phyloP scores from a whole-genome alignment of 2,113 vertebrate species.

The Ceyx cyanopectus region DNA sequence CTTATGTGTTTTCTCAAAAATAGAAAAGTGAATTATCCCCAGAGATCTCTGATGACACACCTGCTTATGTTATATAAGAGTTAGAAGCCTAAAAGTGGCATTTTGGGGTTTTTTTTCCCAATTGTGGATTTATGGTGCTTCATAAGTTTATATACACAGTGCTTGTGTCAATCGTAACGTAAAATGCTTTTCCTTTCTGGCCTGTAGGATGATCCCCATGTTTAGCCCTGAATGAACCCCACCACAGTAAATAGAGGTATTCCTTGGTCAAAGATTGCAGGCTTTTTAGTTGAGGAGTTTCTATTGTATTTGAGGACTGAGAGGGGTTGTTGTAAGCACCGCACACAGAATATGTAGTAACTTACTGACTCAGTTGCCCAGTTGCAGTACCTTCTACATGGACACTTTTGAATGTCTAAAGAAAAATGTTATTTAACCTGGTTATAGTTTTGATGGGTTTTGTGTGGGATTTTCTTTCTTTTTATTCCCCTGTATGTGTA shows the following conservation, averaged over 20 bases:
- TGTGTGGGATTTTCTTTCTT: background rate
- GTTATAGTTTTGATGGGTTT: background rate
- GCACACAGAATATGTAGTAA: background rate
- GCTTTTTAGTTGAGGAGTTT: background rate
- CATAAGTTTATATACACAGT: background rate
- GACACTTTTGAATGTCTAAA: background rate
- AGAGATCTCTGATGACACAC: background rate
- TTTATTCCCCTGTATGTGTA: background rate
- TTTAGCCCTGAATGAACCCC: background rate
- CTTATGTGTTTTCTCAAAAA: conserved; percentile 3
- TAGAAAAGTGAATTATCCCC: background rate
- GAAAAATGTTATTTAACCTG: background rate
- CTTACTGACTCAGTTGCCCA: background rate
- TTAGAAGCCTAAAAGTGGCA: background rate
- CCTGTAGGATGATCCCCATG: background rate
- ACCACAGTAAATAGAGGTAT: background rate
- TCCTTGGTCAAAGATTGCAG: background rate
- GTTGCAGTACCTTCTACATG: background rate
- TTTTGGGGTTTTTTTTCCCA: background rate
- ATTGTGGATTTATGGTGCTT: background rate
- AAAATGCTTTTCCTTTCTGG: background rate
- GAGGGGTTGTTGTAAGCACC: background rate
- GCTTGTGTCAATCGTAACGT: background rate
- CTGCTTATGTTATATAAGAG: background rate
- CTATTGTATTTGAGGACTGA: background rate